phyloP scores from a whole-genome alignment of 2,797 vertebrate genomes.

The Malacoraja senta region DNA sequence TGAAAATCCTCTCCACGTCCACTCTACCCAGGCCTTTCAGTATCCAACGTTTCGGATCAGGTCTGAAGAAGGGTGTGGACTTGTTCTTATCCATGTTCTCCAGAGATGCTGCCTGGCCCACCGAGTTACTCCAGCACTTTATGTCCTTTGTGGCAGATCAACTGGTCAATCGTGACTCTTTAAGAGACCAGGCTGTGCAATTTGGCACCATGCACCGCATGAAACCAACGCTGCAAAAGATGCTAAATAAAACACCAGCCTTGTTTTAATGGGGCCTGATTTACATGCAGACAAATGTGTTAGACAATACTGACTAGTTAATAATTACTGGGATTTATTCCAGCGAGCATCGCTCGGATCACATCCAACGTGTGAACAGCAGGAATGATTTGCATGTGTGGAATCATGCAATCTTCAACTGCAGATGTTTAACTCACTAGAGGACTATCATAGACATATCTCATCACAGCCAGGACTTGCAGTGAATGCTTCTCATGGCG shows the following conservation, averaged over 20 bases:
- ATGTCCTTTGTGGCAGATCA: not conserved
- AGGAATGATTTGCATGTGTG: constrained; percentile 29
- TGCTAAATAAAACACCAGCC: not conserved
- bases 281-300: constrained; percentile 19
- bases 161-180: not conserved
- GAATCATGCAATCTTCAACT: not conserved
- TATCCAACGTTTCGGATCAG: no score
- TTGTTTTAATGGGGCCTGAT: constrained; percentile 4
- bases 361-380: not conserved
- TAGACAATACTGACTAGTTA: not conserved
- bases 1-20: no score
- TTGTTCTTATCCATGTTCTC: no score
- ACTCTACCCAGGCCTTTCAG: no score
- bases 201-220: not conserved
- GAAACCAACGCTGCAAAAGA: not conserved
- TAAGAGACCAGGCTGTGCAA: not conserved
- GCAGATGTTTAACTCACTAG: not conserved
- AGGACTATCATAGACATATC: not conserved
- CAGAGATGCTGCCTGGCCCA: no score
- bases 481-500: not conserved
- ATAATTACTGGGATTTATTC: constrained; percentile 25
- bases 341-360: not conserved
- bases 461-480: not conserved
- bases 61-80: no score
- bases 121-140: no score